A percentile compares a stretch with the other conserved stretches of the same genome.
phyloP scores from a whole-genome alignment of 2,888 invertebrate genomes.

The Aphodius granarius region DNA sequence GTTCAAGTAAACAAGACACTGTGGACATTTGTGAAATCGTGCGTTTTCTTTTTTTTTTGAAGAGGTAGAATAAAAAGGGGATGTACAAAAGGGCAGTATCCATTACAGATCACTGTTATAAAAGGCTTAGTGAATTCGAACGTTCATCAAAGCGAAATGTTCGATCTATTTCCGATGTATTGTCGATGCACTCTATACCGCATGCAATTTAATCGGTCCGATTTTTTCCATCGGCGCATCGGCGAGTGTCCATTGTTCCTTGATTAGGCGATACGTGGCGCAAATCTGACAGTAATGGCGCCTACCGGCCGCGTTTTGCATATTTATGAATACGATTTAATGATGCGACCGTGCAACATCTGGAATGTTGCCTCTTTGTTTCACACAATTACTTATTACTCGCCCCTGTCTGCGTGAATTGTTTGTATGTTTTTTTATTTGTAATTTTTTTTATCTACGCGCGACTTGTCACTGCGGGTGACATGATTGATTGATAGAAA shows the following conservation, averaged over 20 bases:
- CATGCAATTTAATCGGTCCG: constrained; percentile 1
- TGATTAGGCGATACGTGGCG: constrained; percentile 15
- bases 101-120: background rate
- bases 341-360: constrained; percentile 2
- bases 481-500: background rate
- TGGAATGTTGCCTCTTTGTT: background rate
- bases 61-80: too few species aligned
- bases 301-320: constrained; percentile 5
- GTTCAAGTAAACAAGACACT: too few species aligned
- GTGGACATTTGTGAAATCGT: too few species aligned
- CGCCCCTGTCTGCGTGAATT: too few species aligned
- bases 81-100: background rate
- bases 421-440: too few species aligned
- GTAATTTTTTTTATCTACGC: background rate
- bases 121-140: background rate
- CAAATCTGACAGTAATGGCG: constrained; percentile 5
- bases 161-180: background rate
- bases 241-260: constrained; percentile 14
- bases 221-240: background rate
- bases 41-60: too few species aligned
- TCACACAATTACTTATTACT: background rate
- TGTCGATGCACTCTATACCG: background rate
- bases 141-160: background rate
- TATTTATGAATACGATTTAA: constrained; percentile 17
- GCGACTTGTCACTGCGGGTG: background rate